These are phyloP conservation scores for Choristoneura rosaceana DNA, from an alignment of 2,888 invertebrate genomes.

Conservation along the genomic window DNA sequence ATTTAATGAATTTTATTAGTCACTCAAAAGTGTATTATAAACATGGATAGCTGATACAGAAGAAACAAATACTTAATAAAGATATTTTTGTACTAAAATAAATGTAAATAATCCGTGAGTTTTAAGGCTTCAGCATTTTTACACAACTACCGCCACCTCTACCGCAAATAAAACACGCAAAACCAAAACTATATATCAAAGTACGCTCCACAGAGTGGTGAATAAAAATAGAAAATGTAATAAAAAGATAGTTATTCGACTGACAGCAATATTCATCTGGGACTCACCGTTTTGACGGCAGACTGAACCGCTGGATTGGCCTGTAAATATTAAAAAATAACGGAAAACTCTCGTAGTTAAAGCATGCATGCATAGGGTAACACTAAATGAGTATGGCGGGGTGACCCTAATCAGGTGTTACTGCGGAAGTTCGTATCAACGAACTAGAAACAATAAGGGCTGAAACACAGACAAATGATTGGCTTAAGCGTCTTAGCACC, in stretches of 20 bases:
- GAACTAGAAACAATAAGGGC: neutral
- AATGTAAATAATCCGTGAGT: constrained; percentile 38
- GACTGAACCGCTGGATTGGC: constrained; percentile 97
- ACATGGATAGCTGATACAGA: too few species aligned
- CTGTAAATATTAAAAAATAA: constrained; percentile 87
- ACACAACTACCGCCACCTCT: constrained; percentile 47
- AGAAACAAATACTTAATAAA: too few species aligned
- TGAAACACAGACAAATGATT: too few species aligned
- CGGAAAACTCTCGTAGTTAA: constrained; percentile 64
- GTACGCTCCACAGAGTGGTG: constrained; percentile 66
- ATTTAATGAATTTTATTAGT: too few species aligned
- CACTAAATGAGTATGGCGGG: constrained; percentile 22
- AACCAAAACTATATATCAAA: constrained; percentile 25
- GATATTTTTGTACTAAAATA: neutral
- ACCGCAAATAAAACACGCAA: constrained; percentile 32
- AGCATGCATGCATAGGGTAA: constrained; percentile 68
- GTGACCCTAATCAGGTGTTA: neutral
- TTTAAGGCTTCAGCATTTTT: constrained; percentile 40
- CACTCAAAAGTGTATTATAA: too few species aligned
- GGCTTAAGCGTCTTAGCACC: too few species aligned
- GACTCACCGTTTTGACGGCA: constrained; percentile 96
- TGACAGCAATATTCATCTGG: constrained; percentile 49
- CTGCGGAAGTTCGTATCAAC: neutral
- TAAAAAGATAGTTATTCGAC: constrained; percentile 22
- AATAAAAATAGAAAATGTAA: constrained; percentile 48